A percentile compares a stretch with the other conserved stretches of the same genome.
phyloP scores from a whole-genome alignment of 2,113 vertebrate species.

The Nothocercus julius region DNA sequence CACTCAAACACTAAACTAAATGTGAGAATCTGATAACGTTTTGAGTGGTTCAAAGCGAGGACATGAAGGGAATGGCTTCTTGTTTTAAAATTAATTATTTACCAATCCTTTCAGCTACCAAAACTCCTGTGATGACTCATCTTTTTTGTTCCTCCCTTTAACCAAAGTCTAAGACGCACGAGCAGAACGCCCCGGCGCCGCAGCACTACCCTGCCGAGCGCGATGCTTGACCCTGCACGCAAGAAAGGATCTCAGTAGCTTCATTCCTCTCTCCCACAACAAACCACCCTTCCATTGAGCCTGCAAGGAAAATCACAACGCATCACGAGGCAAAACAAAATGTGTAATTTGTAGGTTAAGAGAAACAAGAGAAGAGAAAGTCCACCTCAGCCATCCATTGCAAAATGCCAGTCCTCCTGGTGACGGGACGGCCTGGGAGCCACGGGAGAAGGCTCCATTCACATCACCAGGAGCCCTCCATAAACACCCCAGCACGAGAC shows the following conservation, averaged over 20 bases:
- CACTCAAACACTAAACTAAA: conserved; percentile 14
- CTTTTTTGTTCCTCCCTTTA: neutral
- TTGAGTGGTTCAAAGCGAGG: conserved; percentile 9
- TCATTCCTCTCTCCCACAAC: neutral
- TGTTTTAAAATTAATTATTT: conserved; percentile 64
- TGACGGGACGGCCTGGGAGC: neutral
- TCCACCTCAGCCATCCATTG: neutral
- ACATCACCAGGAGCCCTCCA: neutral
- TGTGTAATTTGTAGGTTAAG: neutral
- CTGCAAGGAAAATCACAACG: neutral
- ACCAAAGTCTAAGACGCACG: conserved; percentile 53
- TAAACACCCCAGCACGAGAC: neutral
- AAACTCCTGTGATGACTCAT: conserved; percentile 56
- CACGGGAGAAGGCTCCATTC: neutral
- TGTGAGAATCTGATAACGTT: conserved; percentile 38
- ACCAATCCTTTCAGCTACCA: conserved; percentile 48
- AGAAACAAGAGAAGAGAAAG: neutral
- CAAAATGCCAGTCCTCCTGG: neutral
- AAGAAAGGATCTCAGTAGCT: neutral
- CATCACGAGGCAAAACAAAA: neutral
- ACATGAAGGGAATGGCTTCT: conserved; percentile 19
- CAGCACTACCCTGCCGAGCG: neutral
- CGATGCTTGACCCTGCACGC: neutral
- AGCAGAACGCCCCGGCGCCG: conserved; percentile 24
- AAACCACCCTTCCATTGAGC: neutral